Percentiles rank a stretch among this genome's conserved stretches.
Conservation (phyloP, 2,113 vertebrate genomes). For the Elgaria multicarinata region DNA sequence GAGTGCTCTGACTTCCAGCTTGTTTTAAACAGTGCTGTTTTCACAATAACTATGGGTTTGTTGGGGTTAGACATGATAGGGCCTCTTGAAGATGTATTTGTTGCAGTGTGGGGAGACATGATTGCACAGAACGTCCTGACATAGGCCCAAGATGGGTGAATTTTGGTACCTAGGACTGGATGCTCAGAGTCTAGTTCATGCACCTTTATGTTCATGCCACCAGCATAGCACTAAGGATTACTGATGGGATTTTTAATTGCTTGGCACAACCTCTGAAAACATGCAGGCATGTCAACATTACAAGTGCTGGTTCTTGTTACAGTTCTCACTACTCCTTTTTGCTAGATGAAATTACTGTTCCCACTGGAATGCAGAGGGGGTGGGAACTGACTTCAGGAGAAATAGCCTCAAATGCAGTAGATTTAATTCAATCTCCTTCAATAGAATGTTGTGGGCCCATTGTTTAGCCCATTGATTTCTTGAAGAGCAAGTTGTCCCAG, state of each 20-base stretch:
- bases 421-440: not conserved
- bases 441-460: too few species aligned
- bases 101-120: not conserved
- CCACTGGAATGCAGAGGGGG: constrained; percentile 4
- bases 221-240: not conserved
- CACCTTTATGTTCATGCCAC: not conserved
- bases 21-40: constrained; percentile 12
- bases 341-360: not conserved
- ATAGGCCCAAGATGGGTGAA: not conserved
- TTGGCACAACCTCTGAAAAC: constrained; percentile 36
- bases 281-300: not conserved
- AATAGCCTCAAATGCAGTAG: not conserved
- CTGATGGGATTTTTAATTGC: constrained; percentile 13
- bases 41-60: not conserved
- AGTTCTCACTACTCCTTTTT: constrained; percentile 24
- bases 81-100: constrained; percentile 40
- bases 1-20: not conserved
- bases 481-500: not conserved
- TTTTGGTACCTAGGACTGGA: not conserved
- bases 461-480: not conserved
- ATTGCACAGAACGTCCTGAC: constrained; percentile 36
- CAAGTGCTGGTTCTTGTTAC: not conserved
- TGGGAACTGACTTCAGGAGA: constrained; percentile 27
- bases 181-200: not conserved
- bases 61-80: not conserved